These are phyloP conservation scores for Oncopeltus fasciatus DNA, from an alignment of 1,140 invertebrate genomes.

Conservation along the genomic window DNA sequence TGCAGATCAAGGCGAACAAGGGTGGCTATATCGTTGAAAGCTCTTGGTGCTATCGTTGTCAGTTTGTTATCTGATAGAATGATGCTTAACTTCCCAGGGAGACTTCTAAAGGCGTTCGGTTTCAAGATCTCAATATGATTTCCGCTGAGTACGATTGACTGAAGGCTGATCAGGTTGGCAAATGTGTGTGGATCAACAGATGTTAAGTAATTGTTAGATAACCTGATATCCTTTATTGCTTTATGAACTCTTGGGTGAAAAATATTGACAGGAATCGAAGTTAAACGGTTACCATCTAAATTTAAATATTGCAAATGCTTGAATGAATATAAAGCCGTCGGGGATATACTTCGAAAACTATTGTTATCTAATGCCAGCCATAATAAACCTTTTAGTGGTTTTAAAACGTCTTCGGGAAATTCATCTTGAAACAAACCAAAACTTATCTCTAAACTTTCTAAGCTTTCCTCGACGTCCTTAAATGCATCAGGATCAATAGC, in stretches of 20 bases:
- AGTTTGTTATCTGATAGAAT: constrained; percentile 52
- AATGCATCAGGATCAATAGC: constrained; percentile 64
- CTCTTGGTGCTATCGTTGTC: constrained; percentile 39
- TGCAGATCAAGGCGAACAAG: constrained; percentile 55
- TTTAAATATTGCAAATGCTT: constrained; percentile 66
- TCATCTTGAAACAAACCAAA: constrained; percentile 65
- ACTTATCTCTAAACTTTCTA: constrained; percentile 71
- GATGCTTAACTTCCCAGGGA: constrained; percentile 51
- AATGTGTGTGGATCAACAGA: constrained; percentile 46
- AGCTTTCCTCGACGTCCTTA: constrained; percentile 48
- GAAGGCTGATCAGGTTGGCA: constrained; percentile 41
- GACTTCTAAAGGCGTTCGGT: constrained; percentile 43
- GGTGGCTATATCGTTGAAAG: constrained; percentile 51
- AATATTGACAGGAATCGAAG: constrained; percentile 42
- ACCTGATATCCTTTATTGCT: constrained; percentile 57
- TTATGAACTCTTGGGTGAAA: constrained; percentile 52
- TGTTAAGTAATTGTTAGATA: constrained; percentile 57
- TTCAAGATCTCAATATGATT: constrained; percentile 48
- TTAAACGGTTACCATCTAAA: constrained; percentile 67
- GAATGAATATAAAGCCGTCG: constrained; percentile 44
- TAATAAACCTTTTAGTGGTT: constrained; percentile 51
- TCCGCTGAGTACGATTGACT: constrained; percentile 52
- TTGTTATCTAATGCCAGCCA: constrained; percentile 84
- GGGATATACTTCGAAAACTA: constrained; percentile 54
- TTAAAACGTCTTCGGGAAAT: constrained; percentile 56